Evolutionary conservation across 2,113 vertebrate species (phyloP).

Genomic region (Ginglymostoma cirratum): DNA sequence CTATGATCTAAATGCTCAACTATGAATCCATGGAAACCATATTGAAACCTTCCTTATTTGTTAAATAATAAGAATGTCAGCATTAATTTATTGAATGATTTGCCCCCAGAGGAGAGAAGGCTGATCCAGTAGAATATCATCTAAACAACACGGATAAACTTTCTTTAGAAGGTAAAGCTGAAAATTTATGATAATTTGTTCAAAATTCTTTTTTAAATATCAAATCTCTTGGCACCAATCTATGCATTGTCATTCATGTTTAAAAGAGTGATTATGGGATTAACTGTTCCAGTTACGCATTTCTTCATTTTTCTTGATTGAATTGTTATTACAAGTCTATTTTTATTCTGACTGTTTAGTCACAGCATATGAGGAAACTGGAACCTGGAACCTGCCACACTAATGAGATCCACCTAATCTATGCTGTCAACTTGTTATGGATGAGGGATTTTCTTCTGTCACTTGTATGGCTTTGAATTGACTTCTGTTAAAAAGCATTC

Average conservation of each 20-base stretch:
- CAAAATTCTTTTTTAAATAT: background rate
- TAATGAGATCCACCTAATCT: background rate
- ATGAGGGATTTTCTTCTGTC: background rate
- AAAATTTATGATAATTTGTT: background rate
- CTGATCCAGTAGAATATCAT: background rate
- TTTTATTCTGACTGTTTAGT: background rate
- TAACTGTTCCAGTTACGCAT: background rate
- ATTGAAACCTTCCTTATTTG: background rate
- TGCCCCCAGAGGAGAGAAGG: background rate
- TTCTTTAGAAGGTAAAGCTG: background rate
- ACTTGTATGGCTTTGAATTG: background rate
- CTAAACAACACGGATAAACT: background rate
- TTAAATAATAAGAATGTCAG: too few relatives aligned
- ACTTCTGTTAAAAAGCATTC: background rate
- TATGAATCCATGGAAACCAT: background rate
- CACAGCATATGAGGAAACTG: background rate
- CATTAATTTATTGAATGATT: too few relatives aligned
- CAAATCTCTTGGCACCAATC: background rate
- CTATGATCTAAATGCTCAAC: background rate
- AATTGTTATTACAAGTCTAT: background rate
- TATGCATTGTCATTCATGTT: background rate
- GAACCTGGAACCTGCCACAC: background rate
- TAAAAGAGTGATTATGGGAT: conserved; percentile 20
- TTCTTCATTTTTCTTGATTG: background rate
- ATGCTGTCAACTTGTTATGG: background rate